These are phyloP conservation scores for Trididemnum nubilum DNA, from an alignment of 23 tunicate species.

Conservation along the genomic window DNA sequence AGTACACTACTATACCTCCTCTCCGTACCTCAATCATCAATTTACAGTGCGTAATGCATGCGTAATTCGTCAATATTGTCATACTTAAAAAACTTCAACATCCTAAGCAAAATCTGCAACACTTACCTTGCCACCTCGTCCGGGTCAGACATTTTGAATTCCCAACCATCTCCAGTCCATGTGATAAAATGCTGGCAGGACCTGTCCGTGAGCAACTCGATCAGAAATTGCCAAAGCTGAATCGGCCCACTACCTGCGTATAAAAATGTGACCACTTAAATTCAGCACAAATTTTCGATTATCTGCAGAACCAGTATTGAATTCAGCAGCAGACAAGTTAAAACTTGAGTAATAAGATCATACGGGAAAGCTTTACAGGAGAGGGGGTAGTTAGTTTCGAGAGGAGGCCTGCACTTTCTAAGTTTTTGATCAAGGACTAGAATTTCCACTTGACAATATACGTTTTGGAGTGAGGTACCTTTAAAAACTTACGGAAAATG, in stretches of 20 bases:
- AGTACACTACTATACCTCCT: no score
- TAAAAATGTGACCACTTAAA: background rate
- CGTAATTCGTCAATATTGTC: no score
- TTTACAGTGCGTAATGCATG: no score
- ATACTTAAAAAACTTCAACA: no score
- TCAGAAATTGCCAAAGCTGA: conserved; percentile 95
- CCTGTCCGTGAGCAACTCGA: conserved; percentile 85
- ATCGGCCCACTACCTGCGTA: conserved; percentile 88
- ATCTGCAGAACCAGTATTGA: background rate
- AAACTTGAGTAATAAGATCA: no score
- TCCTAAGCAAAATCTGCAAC: no score
- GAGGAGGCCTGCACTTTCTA: no score
- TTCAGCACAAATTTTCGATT: no score
- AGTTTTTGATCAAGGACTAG: no score
- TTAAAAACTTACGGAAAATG: background rate
- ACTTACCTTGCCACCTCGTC: conserved; percentile 93
- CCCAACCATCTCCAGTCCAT: conserved; percentile 99
- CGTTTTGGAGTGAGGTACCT: background rate
- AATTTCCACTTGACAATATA: background rate
- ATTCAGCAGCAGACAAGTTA: background rate
- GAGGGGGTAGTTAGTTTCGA: no score
- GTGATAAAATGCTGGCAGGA: conserved; percentile 93
- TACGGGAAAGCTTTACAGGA: no score
- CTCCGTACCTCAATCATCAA: no score
- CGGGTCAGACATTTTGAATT: conserved; percentile 93